phyloP scores from a whole-genome alignment of 2,888 invertebrate genomes.

The Boloria euphrosyne region DNA sequence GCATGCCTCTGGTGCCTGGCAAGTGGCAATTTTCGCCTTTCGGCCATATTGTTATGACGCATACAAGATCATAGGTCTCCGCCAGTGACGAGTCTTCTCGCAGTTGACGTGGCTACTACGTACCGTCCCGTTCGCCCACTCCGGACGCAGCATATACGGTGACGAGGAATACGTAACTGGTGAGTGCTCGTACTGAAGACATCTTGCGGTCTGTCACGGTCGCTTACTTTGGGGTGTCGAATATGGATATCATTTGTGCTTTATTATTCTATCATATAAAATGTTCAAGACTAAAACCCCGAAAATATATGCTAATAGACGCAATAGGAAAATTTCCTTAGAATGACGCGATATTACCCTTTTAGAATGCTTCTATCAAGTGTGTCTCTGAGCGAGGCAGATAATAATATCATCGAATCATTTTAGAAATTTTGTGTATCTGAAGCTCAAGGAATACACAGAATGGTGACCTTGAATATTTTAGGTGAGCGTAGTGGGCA shows the following conservation, averaged over 20 bases:
- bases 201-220: slow-evolving; percentile 80
- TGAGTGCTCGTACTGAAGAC: slow-evolving; percentile 86
- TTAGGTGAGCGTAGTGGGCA: slow-evolving; percentile 86
- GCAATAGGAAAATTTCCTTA: slow-evolving; percentile 74
- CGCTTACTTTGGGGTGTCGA: slow-evolving; percentile 72
- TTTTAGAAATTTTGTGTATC: slow-evolving; percentile 52
- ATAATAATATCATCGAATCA: slow-evolving; percentile 49
- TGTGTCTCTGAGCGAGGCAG: slow-evolving; percentile 61
- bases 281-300: slow-evolving; percentile 47
- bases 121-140: slow-evolving; percentile 96
- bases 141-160: slow-evolving; percentile 96
- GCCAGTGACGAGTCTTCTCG: slow-evolving; percentile 92
- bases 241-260: slow-evolving; percentile 64
- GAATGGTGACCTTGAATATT: slow-evolving; percentile 82
- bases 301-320: slow-evolving; percentile 62
- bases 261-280: slow-evolving; percentile 45
- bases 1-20: slow-evolving; percentile 72
- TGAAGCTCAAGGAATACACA: slow-evolving; percentile 69
- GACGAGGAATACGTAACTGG: slow-evolving; percentile 98
- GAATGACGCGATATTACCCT: slow-evolving; percentile 73
- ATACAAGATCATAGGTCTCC: slow-evolving; percentile 88
- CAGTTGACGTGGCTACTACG: slow-evolving; percentile 96
- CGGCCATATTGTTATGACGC: slow-evolving; percentile 90
- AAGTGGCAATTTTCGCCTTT: slow-evolving; percentile 80
- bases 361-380: slow-evolving; percentile 53